Percentiles rank a stretch among this genome's conserved stretches.
These are phyloP conservation scores for Eriosoma lanigerum DNA, from an alignment of 1,140 invertebrate species.

Conservation along the genomic window DNA sequence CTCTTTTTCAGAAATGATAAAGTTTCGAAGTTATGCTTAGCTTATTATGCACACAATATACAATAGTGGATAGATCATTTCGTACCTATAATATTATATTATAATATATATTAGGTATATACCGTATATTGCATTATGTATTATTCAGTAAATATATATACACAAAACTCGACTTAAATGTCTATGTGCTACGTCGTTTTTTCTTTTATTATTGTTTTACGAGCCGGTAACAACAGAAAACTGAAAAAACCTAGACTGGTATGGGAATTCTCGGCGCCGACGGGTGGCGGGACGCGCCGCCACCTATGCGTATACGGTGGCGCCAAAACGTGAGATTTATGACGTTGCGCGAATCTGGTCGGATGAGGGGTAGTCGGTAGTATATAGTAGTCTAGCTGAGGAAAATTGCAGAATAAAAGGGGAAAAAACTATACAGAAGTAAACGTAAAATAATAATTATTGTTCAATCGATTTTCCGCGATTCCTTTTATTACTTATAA, in stretches of 20 bases:
- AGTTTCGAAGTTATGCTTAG: too few species aligned
- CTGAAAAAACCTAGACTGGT: neutral
- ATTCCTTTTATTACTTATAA: too few species aligned
- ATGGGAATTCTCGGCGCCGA: neutral
- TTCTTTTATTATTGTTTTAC: constrained; percentile 45
- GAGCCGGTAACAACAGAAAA: constrained; percentile 29
- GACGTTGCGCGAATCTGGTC: neutral
- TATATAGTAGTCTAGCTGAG: too few species aligned
- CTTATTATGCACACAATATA: too few species aligned
- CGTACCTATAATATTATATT: too few species aligned
- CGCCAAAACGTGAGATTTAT: constrained; percentile 50
- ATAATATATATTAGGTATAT: too few species aligned
- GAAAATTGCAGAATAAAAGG: neutral
- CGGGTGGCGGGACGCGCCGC: neutral
- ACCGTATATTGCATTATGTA: too few species aligned
- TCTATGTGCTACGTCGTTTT: neutral
- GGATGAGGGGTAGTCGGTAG: too few species aligned
- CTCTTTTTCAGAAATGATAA: too few species aligned
- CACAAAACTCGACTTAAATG: neutral
- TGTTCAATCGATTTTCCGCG: constrained; percentile 9
- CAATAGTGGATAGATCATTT: too few species aligned
- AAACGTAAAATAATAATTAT: constrained; percentile 28
- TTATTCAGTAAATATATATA: too few species aligned
- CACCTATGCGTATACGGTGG: constrained; percentile 11
- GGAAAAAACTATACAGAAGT: neutral